Conservation (phyloP, 2,113 vertebrate species). For the Bambusicola thoracicus region DNA sequence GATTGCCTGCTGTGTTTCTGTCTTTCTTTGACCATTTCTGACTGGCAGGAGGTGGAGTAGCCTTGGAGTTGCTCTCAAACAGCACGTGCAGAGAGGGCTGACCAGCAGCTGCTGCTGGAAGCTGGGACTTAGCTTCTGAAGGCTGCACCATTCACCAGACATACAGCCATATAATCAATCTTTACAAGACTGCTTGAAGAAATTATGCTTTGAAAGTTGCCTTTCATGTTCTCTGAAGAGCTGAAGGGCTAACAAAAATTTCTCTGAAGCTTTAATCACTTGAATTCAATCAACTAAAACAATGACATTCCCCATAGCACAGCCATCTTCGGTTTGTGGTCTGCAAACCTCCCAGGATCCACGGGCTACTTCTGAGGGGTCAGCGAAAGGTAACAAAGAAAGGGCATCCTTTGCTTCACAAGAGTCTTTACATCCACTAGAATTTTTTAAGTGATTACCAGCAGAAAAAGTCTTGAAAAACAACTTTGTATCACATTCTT, state of each 20-base stretch:
- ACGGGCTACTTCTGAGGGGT: not conserved
- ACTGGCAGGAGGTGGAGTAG: not conserved
- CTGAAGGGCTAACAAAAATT: not conserved
- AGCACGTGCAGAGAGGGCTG: not conserved
- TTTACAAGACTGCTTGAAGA: not conserved
- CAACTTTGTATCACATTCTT: not conserved
- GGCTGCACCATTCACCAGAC: not conserved
- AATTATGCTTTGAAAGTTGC: not conserved
- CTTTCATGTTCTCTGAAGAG: not conserved
- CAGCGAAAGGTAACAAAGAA: not conserved
- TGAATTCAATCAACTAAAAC: not conserved
- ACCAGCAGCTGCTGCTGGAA: accelerated
- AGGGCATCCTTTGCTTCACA: not conserved
- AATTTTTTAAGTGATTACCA: not conserved
- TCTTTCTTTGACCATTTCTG: not conserved
- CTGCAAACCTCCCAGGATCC: not conserved
- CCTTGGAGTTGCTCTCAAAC: not conserved
- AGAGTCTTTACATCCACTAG: not conserved
- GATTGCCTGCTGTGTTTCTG: not conserved
- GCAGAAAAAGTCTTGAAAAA: not conserved
- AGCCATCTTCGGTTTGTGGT: not conserved
- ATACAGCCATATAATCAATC: not conserved
- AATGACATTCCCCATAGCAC: not conserved
- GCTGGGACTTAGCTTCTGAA: not conserved
- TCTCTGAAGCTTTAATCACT: not conserved